phyloP scores from a whole-genome alignment of 2,888 invertebrate genomes.

The Ferrisia virgata region DNA sequence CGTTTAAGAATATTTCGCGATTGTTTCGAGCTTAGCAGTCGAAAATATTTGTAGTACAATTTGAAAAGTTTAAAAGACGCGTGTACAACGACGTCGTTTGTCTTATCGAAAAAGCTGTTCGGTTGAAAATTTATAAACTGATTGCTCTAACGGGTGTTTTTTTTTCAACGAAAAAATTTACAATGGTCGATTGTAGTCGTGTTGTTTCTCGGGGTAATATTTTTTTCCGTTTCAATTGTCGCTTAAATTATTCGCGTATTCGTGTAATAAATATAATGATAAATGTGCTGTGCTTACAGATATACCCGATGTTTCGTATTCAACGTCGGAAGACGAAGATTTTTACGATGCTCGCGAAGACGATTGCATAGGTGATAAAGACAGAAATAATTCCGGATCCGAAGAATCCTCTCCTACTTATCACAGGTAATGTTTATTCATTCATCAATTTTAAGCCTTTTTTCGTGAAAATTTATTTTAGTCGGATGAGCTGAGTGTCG shows the following conservation, averaged over 20 bases:
- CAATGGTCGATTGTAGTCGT: background rate
- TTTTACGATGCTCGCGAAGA: slow-evolving; percentile 76
- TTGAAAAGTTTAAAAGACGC: background rate
- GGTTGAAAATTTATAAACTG: background rate
- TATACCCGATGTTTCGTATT: slow-evolving; percentile 87
- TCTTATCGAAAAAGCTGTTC: background rate
- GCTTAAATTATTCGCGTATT: too few species aligned
- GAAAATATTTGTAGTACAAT: background rate
- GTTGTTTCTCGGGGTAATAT: background rate
- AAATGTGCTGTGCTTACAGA: slow-evolving; percentile 32
- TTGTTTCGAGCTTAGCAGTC: background rate
- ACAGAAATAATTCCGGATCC: background rate
- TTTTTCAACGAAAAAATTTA: background rate
- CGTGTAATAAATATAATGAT: background rate
- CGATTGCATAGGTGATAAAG: slow-evolving; percentile 52
- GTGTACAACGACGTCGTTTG: background rate
- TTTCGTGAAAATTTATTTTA: background rate
- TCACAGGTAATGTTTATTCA: background rate
- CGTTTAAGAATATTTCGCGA: background rate
- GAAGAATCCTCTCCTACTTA: slow-evolving; percentile 31
- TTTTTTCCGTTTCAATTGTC: too few species aligned
- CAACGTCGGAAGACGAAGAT: slow-evolving; percentile 96
- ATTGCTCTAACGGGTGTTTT: background rate
- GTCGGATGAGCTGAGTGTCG: background rate
- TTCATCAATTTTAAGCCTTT: background rate